These are phyloP conservation scores for Cenopis cana DNA, from an alignment of 2,888 invertebrate species.

Conservation along the genomic window DNA sequence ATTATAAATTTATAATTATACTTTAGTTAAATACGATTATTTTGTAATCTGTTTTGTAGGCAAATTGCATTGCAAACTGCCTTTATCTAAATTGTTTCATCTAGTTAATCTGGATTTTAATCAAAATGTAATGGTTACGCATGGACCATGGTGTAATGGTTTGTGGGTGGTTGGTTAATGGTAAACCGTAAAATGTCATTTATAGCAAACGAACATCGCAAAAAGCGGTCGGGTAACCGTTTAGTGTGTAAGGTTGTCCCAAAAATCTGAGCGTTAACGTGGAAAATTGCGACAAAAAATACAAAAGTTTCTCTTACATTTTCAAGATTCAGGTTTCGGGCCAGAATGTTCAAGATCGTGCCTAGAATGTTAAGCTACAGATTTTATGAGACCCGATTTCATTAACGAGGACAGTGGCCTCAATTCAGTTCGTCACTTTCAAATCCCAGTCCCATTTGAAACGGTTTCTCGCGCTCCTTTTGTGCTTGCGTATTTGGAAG, in stretches of 20 bases:
- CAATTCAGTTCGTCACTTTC: neutral
- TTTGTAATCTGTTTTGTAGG: no score
- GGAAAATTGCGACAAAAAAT: neutral
- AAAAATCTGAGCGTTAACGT: neutral
- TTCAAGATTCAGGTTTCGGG: neutral
- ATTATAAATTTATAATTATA: no score
- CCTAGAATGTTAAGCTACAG: neutral
- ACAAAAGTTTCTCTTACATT: neutral
- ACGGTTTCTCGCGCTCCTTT: neutral
- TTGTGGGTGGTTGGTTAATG: no score
- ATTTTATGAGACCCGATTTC: neutral
- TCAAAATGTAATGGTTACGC: no score
- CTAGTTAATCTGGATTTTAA: no score
- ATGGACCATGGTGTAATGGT: no score
- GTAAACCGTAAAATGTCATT: neutral
- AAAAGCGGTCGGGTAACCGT: neutral
- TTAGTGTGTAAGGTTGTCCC: no score
- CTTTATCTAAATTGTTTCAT: no score
- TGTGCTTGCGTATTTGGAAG: neutral
- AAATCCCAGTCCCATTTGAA: neutral
- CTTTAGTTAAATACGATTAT: no score
- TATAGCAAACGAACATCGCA: neutral
- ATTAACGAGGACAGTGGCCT: neutral
- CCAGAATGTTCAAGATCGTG: constrained; percentile 2
- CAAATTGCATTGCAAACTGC: no score